phyloP scores from a whole-genome alignment of 2,888 invertebrate species.

The Flabesymbios commensalis region DNA sequence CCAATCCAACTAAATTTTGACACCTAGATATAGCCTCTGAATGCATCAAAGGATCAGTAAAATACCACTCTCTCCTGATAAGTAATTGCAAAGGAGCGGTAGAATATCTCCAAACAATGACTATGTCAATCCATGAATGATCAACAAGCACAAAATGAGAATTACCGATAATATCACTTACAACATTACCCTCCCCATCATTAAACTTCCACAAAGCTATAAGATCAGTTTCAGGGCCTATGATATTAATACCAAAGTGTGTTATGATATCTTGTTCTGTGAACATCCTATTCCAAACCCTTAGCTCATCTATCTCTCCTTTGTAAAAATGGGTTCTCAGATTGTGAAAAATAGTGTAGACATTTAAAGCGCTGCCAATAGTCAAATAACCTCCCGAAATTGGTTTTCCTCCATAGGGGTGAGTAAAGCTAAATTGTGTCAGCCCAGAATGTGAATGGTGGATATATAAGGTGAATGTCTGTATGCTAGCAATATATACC shows the following conservation, averaged over 20 bases:
- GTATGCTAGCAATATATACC: conserved; percentile 16
- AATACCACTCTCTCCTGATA: not conserved
- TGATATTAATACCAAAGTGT: conserved; percentile 5
- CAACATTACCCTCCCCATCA: conserved; percentile 29
- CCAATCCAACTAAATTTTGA: no score
- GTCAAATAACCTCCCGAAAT: conserved; percentile 1
- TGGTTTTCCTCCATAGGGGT: not conserved
- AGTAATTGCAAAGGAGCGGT: conserved; percentile 9
- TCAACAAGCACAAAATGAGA: conserved; percentile 13
- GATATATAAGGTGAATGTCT: conserved; percentile 13
- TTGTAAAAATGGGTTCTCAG: not conserved
- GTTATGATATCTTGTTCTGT: conserved; percentile 21
- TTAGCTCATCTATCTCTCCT: conserved; percentile 30
- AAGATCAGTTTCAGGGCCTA: conserved; percentile 5
- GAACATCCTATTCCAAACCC: conserved; percentile 34
- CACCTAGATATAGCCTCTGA: conserved; percentile 2
- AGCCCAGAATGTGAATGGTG: conserved; percentile 10
- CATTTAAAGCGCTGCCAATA: not conserved
- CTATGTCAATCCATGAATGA: conserved; percentile 8
- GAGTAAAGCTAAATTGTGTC: not conserved
- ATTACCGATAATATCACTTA: conserved; percentile 13
- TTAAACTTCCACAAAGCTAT: conserved; percentile 33
- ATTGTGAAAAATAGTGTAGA: no score
- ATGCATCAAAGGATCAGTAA: not conserved
- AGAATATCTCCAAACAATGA: conserved; percentile 27